Percentiles rank a stretch among this genome's conserved stretches.
These are phyloP conservation scores for Rhagologus leucostigma DNA, from an alignment of 2,113 vertebrate species.

Conservation along the genomic window DNA sequence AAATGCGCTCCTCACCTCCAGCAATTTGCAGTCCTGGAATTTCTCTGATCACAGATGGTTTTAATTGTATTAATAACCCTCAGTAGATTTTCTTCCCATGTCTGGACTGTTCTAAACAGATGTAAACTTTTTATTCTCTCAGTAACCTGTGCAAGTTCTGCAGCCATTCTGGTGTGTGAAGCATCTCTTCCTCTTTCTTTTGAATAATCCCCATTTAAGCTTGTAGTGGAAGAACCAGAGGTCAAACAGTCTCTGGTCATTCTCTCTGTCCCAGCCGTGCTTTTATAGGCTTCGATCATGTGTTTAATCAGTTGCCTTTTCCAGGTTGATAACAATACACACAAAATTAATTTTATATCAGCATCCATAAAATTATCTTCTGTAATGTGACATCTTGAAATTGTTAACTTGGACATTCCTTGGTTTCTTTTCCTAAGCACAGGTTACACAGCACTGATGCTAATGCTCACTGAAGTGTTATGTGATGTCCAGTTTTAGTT, in stretches of 20 bases:
- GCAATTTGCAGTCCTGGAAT: not conserved
- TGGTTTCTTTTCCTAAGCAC: not conserved
- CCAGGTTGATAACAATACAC: not conserved
- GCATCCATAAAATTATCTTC: not conserved
- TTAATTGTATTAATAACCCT: constrained; percentile 19
- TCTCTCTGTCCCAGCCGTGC: not conserved
- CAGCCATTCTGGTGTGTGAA: not conserved
- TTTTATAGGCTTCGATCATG: not conserved
- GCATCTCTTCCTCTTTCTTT: not conserved
- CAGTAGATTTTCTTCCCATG: not conserved
- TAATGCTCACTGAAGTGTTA: not conserved
- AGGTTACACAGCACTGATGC: not conserved
- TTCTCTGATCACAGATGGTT: not conserved
- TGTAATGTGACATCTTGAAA: not conserved
- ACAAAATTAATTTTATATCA: not conserved
- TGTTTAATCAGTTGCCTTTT: not conserved
- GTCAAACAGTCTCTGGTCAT: not conserved
- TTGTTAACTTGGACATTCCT: not conserved
- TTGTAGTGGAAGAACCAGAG: not conserved
- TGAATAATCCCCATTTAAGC: not conserved
- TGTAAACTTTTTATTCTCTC: not conserved
- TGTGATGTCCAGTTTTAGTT: not conserved
- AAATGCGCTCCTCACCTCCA: not conserved
- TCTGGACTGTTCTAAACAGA: not conserved
- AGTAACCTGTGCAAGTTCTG: not conserved